phyloP scores from a whole-genome alignment of 2,888 invertebrate genomes.

The Andrena camellia region DNA sequence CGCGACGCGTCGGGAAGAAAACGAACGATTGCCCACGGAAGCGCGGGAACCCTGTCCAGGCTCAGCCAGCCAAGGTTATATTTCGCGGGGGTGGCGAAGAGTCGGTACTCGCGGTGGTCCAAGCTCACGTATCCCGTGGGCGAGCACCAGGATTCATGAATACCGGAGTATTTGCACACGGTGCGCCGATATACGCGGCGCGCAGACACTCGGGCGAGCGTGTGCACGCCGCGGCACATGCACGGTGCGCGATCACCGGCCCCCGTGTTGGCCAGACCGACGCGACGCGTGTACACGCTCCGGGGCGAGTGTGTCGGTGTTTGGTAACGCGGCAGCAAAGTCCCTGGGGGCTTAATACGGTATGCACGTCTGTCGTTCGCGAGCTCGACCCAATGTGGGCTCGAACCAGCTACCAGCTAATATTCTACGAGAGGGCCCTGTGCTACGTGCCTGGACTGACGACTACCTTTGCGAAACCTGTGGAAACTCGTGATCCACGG shows the following conservation, averaged over 20 bases:
- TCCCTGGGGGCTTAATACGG: slow-evolving; percentile 83
- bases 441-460: slow-evolving; percentile 81
- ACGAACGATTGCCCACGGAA: not conserved
- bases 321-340: slow-evolving; percentile 71
- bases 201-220: slow-evolving; percentile 34
- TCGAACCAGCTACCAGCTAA: slow-evolving; percentile 82
- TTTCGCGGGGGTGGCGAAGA: slow-evolving; percentile 32
- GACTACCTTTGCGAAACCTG: slow-evolving; percentile 61
- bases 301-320: slow-evolving; percentile 55
- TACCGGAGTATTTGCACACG: slow-evolving; percentile 82
- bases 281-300: slow-evolving; percentile 56
- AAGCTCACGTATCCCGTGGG: slow-evolving; percentile 75
- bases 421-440: slow-evolving; percentile 82
- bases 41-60: not conserved
- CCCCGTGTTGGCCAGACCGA: slow-evolving; percentile 48
- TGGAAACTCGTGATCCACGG: slow-evolving; percentile 64
- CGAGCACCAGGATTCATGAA: slow-evolving; percentile 81
- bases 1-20: not conserved
- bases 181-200: slow-evolving; percentile 65
- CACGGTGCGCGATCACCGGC: not conserved
- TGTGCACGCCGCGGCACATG: not conserved
- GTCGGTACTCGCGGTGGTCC: slow-evolving; percentile 62
- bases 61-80: slow-evolving; percentile 42
- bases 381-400: slow-evolving; percentile 78
- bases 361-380: slow-evolving; percentile 82